Percentiles rank a stretch among this genome's conserved stretches.
These are phyloP conservation scores for Nephrotoma flavescens DNA, from an alignment of 2,888 invertebrate species.

Conservation along the genomic window DNA sequence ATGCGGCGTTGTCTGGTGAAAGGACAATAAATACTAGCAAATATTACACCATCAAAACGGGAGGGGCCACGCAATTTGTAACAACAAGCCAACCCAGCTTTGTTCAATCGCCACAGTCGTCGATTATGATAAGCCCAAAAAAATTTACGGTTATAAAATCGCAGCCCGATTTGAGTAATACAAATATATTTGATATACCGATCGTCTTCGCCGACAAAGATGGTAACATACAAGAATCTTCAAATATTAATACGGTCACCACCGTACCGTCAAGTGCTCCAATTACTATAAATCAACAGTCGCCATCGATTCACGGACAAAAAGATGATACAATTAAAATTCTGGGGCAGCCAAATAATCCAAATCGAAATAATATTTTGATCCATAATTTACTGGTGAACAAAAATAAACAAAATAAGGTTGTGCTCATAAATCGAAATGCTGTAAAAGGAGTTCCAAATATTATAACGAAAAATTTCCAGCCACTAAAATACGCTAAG, in stretches of 20 bases:
- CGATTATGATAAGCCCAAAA: conserved; percentile 16
- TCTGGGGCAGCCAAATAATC: not conserved
- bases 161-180: conserved; percentile 32
- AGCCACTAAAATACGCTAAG: conserved; percentile 21
- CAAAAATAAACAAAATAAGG: conserved; percentile 18
- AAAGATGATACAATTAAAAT: not conserved
- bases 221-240: conserved; percentile 20
- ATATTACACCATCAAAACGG: conserved; percentile 11
- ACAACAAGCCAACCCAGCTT: conserved; percentile 11
- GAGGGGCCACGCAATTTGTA: conserved; percentile 23
- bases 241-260: conserved; percentile 10
- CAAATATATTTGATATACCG: conserved; percentile 47
- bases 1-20: not conserved
- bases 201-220: conserved; percentile 49
- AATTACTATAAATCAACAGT: conserved; percentile 5
- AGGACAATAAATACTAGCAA: not conserved
- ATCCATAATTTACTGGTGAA: conserved; percentile 4
- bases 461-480: conserved; percentile 20
- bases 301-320: not conserved
- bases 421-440: conserved; percentile 29
- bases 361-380: not conserved
- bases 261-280: conserved; percentile 8
- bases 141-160: conserved; percentile 28
- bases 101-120: conserved; percentile 9
- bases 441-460: conserved; percentile 26